These are phyloP conservation scores for Pherbina coryleti DNA, from an alignment of 2,888 invertebrate genomes.

Conservation along the genomic window DNA sequence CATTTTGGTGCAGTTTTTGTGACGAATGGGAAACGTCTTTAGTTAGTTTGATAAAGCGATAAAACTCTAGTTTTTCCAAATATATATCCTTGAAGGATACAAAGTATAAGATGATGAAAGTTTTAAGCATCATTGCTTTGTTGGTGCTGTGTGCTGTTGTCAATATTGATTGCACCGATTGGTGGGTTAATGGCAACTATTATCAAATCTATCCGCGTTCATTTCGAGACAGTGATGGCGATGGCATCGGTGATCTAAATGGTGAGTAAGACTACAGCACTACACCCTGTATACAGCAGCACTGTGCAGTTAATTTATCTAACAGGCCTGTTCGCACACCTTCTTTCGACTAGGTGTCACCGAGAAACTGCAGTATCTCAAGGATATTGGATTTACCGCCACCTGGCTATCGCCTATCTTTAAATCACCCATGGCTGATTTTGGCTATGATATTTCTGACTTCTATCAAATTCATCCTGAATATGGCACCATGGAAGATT, in stretches of 20 bases:
- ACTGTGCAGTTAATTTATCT: too few species aligned
- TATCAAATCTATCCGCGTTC: slow-evolving; percentile 87
- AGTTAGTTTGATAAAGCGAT: too few species aligned
- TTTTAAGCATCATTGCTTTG: not conserved
- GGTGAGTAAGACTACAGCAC: slow-evolving; percentile 63
- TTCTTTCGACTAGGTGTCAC: slow-evolving; percentile 71
- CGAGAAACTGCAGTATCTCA: slow-evolving; percentile 75
- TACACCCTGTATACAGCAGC: too few species aligned
- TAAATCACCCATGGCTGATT: slow-evolving; percentile 82
- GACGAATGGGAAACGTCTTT: not conserved
- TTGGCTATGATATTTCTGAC: slow-evolving; percentile 83
- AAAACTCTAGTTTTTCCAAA: not conserved
- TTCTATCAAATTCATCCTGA: slow-evolving; percentile 77
- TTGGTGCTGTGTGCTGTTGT: slow-evolving; percentile 10
- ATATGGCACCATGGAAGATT: slow-evolving; percentile 81
- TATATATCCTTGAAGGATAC: not conserved
- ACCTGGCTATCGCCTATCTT: slow-evolving; percentile 83
- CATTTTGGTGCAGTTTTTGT: not conserved
- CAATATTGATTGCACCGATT: slow-evolving; percentile 50
- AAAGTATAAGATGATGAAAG: not conserved
- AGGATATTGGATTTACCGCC: slow-evolving; percentile 77
- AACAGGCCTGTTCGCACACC: too few species aligned
- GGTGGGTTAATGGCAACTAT: slow-evolving; percentile 71
- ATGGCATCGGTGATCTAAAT: slow-evolving; percentile 78
- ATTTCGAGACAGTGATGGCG: slow-evolving; percentile 82